Base-by-base conservation (phyloP, 1,140 invertebrate species). In the Chironomus striatipennis region DNA sequence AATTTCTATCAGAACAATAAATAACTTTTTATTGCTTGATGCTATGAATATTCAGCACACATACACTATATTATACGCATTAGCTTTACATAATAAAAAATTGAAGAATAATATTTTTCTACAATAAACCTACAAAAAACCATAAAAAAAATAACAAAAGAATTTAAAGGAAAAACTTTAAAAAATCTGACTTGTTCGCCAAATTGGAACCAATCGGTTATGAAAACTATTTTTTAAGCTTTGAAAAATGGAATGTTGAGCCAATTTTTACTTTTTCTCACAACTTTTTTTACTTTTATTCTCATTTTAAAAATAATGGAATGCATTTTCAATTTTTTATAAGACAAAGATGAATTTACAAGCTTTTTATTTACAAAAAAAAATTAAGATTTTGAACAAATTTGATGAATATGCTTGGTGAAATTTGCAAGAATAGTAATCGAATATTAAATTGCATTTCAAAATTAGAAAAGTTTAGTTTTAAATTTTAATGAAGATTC, bases 171-270 rank as follows among this genome's bases (percentile, higher is more conserved):
- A 67, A 73, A 75, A 73, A 73, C 57, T 73, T 67, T 73, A 75
- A 75, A 74, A 75, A 75, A 76, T 76, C 73, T 67, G 74, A 74
- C 74, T 74, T 74, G 67, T 76, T 76, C 67, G 75, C 20, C n/a
- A 57, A n/a, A 57, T 74, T 74, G 75, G 75, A 74, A 76, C 75
- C 75, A 76, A 74, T 76, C 73, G 75, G 75, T 73, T 70, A 18
- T 57, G 47, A 57, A 57, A 57, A 57, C 47, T 57, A 10, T 57
- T 57, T 57, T 57, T 57, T 12, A n/a, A 57, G 18, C n/a, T 57
- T 15, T 57, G 43, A 57, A 57, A 57, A 12, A 57, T 57, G 47
- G 47, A 57, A 57, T 57, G 47, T 57, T 57, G 47, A 57, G 47
- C 47, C 9, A 57, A 57, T 57, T 57, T 12, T 57, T 15, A 57